Evolutionary conservation across 2,888 invertebrate species (phyloP), one percentile per base, ranked within the genome.

Genomic region (Eupeodes luniger): DNA sequence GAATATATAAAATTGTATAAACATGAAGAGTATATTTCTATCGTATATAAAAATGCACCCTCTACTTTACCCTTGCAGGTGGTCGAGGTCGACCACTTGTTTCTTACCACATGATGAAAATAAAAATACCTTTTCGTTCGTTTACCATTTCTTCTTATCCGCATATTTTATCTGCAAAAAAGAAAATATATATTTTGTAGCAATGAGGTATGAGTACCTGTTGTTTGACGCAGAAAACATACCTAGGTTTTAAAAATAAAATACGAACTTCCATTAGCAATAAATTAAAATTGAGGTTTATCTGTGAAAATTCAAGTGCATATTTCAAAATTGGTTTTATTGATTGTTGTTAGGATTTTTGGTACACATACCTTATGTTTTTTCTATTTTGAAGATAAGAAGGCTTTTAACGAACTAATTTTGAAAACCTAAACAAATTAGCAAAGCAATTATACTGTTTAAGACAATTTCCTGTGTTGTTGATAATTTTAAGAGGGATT

Each of bases 61-160:
- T 75, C 67, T 64, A 77, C 67, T 49, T 67, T 86, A 66, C 72
- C 80, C 51, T 83, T 87, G 87, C 87, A 87, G 87, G 87, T 87
- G 85, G 85, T 78, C 81, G 80, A 59, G n/a, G n/a, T 53, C 36
- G 49, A 70, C 44, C 40, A 19, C 19, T 67, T 11, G 40, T 40
- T 27, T 67, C 34, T 79, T 82, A 80, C 86, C 86, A 70, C 86
- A 82, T 74, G 36, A 64, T 79, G 36, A 53, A 34, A 36, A 67
- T 34, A 16, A 36, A 36, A 16, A 10, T 44, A 16, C 27, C 1
- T 27, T 27, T 40, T 10, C 9, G 27, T 66, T 5, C 40, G 9
- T 40, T 2, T 40, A 40, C 40, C 40, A 40, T 7, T 40, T 40
- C 9, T 66, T 66, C 67, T 75, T 78, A 86, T 82, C 82, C 53